Evolutionary conservation across 2,113 vertebrate genomes (phyloP).

Genomic region (Illadopsis cleaveri): DNA sequence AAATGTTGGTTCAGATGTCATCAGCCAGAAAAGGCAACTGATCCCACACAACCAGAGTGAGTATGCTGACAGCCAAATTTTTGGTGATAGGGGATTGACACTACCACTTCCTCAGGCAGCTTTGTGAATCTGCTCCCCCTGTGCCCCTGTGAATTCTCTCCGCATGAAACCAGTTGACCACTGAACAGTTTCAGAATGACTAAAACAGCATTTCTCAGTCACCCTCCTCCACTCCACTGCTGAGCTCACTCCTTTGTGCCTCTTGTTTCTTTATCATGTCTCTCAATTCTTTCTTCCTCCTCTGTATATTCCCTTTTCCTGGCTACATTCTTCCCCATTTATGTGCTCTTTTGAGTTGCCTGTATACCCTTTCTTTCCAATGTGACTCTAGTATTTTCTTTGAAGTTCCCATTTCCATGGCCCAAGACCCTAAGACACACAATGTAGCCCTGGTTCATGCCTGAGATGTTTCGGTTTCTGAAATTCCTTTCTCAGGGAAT

Average conservation of each 20-base stretch:
- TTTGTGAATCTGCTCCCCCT: not conserved
- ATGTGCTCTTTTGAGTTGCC: not conserved
- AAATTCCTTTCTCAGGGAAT: too few species aligned
- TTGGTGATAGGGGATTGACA: not conserved
- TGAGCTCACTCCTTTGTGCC: not conserved
- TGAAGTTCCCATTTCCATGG: not conserved
- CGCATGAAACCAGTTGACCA: slow-evolving; percentile 2
- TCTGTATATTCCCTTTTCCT: not conserved
- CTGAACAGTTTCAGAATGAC: slow-evolving; percentile 35
- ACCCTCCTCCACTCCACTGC: not conserved
- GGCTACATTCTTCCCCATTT: not conserved
- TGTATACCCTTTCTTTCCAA: not conserved
- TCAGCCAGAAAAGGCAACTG: not conserved
- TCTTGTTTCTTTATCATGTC: not conserved
- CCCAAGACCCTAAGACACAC: not conserved
- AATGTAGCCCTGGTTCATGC: too few species aligned
- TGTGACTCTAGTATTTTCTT: not conserved
- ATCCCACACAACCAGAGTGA: not conserved
- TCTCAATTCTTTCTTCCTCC: slow-evolving; percentile 14
- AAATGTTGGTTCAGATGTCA: slow-evolving; percentile 16
- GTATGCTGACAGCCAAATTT: not conserved
- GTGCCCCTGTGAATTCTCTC: not conserved
- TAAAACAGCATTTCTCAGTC: slow-evolving; percentile 10
- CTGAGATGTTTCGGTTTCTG: too few species aligned
- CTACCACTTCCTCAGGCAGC: not conserved